Conservation (phyloP, 2,888 invertebrate genomes). For the Drosophila acutilabella region DNA sequence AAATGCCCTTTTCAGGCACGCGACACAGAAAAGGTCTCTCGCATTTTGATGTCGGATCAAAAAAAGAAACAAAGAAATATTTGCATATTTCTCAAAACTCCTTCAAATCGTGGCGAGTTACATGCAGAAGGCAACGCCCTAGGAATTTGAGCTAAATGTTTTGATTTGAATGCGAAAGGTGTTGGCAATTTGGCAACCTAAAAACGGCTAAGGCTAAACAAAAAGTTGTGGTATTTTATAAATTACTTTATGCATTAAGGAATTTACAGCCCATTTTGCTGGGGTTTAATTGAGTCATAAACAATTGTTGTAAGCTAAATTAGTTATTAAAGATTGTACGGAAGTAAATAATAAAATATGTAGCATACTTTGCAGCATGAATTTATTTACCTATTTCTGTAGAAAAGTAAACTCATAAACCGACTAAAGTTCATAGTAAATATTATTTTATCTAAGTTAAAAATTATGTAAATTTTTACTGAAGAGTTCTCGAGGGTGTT, state of each 20-base stretch:
- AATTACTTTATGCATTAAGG: slow-evolving; percentile 7
- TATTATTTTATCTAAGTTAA: not conserved
- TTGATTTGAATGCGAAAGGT: slow-evolving; percentile 59
- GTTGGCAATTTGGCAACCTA: slow-evolving; percentile 46
- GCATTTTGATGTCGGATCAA: slow-evolving; percentile 60
- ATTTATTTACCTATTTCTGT: no score
- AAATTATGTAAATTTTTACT: not conserved
- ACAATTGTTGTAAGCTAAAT: slow-evolving; percentile 8
- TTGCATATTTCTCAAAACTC: slow-evolving; percentile 60
- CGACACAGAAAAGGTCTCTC: slow-evolving; percentile 65
- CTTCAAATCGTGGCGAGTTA: slow-evolving; percentile 29
- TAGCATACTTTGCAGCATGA: not conserved
- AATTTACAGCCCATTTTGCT: slow-evolving; percentile 8
- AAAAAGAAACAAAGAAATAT: slow-evolving; percentile 32
- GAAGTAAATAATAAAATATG: not conserved
- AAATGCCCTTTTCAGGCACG: slow-evolving; percentile 67
- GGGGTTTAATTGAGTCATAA: not conserved
- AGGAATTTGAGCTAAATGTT: slow-evolving; percentile 64
- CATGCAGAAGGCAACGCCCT: slow-evolving; percentile 36
- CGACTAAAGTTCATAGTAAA: no score
- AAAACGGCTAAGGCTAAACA: not conserved
- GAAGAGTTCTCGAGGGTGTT: not conserved
- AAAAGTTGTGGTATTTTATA: not conserved
- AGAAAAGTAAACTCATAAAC: no score
- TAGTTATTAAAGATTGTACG: not conserved